Evolutionary conservation across 2,888 invertebrate species (phyloP), one percentile per base, ranked within the genome.

Genomic region (Archips xylosteana): DNA sequence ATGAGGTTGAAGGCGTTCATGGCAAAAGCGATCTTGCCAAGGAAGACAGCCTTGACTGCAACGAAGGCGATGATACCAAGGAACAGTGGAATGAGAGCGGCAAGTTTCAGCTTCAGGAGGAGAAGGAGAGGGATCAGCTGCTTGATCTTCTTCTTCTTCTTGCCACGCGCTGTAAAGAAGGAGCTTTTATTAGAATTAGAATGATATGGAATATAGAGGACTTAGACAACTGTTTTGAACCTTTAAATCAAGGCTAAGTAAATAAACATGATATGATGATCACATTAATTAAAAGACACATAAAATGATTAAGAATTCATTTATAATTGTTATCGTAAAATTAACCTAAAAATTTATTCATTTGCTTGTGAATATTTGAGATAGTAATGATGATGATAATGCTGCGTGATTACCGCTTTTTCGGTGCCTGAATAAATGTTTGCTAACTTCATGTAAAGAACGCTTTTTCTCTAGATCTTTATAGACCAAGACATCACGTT

Each of bases 21-120:
- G 78, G 97, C 95, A 72, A 98, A 95, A n/a, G 97, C 97, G 78
- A 98, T 96, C 94, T 98, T 98, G 83, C 97, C 97, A 78, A 98
- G 95, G 84, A 97, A 95, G 79, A 98, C 95, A 12, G 98, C 98
- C 95, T 98, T 98, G 92, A 98, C 96, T 42, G 98, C 97, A 65
- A 97, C 95, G 75, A 98, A 94, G 61, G 97, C 97, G 79, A 98
- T 96, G 82, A 94, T 90, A 13, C 94, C 98, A 63, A 98, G 96
- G 82, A 96, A 96, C 77, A 98, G 91, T 13, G 97, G 97, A 78
- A 97, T 95, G 71, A 98, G 94, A 13, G 97, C 96, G 32, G 97
- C 97, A 13, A 94, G 95, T 90, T 98, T 98, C 87, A 98, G 88
- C 86, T 97, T 97, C 88, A 98, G 91, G 73, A 98, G 95, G 78